phyloP scores from a whole-genome alignment of 2,113 vertebrate genomes.

The Lampris incognitus region DNA sequence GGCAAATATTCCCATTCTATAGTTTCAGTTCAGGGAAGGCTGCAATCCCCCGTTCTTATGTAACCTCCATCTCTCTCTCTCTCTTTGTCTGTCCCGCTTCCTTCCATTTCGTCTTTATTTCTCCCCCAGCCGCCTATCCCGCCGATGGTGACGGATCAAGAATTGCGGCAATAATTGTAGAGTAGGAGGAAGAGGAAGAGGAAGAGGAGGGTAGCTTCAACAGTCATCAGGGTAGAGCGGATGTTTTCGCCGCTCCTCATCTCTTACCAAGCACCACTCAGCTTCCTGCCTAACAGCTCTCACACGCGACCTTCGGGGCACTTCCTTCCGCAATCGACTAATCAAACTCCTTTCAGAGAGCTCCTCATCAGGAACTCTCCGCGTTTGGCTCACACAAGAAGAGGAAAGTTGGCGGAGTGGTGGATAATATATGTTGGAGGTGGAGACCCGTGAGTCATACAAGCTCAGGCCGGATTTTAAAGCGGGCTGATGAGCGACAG shows the following conservation, averaged over 20 bases:
- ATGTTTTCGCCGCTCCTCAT: slow-evolving; percentile 10
- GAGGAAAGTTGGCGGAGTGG: slow-evolving; percentile 10
- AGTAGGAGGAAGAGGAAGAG: background rate
- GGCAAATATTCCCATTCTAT: background rate
- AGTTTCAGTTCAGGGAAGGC: background rate
- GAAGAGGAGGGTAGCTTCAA: slow-evolving; percentile 38
- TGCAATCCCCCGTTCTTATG: background rate
- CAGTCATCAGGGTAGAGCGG: slow-evolving; percentile 20
- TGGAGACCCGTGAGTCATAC: slow-evolving; percentile 9
- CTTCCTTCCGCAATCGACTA: slow-evolving; percentile 53
- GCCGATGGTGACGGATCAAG: slow-evolving; percentile 26
- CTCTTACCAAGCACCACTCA: slow-evolving; percentile 23
- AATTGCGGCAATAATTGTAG: slow-evolving; percentile 21
- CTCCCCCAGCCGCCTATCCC: slow-evolving; percentile 4
- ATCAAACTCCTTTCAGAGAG: slow-evolving; percentile 38
- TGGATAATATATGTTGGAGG: background rate
- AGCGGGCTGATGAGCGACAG: background rate
- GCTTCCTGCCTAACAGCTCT: slow-evolving; percentile 32
- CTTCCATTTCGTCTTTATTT: background rate
- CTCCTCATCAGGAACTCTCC: slow-evolving; percentile 22
- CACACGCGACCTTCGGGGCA: slow-evolving; percentile 35
- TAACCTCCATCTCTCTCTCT: background rate
- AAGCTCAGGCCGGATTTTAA: slow-evolving; percentile 15
- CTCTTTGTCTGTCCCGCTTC: background rate
- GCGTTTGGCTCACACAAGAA: slow-evolving; percentile 32